phyloP scores from a whole-genome alignment of 2,888 invertebrate genomes.

The Notocelia uddmanniana region DNA sequence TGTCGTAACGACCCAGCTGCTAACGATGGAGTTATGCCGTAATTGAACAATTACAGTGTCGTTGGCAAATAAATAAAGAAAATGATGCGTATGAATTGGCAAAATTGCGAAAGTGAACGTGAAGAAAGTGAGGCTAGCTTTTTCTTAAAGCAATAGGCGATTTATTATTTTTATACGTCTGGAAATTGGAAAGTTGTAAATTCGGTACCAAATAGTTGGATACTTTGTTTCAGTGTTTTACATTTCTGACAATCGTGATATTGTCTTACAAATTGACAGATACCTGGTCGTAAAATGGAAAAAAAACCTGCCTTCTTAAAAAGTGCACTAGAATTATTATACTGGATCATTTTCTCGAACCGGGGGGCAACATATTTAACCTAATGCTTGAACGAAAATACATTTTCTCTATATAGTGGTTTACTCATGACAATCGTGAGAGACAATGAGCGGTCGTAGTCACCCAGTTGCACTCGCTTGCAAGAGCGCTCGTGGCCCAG shows the following conservation, averaged over 20 bases:
- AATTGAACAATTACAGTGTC: constrained; percentile 27
- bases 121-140: constrained; percentile 26
- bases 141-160: neutral
- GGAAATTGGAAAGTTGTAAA: neutral
- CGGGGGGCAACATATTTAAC: too few relatives aligned
- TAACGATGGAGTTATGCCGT: constrained; percentile 27
- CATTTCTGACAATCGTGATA: neutral
- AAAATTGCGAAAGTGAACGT: constrained; percentile 33
- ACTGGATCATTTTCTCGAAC: too few relatives aligned
- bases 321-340: too few relatives aligned
- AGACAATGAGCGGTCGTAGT: too few relatives aligned
- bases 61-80: constrained; percentile 34
- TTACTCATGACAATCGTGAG: too few relatives aligned
- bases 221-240: neutral
- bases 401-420: too few relatives aligned
- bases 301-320: too few relatives aligned
- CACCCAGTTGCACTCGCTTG: too few relatives aligned
- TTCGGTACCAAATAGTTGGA: neutral
- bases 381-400: too few relatives aligned
- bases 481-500: too few relatives aligned
- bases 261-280: neutral
- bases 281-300: too few relatives aligned
- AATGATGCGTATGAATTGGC: constrained; percentile 38
- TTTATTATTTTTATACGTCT: neutral
- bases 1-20: constrained; percentile 21